These are phyloP conservation scores for Microplitis demolitor DNA, from an alignment of 1,140 invertebrate species.

Conservation along the genomic window DNA sequence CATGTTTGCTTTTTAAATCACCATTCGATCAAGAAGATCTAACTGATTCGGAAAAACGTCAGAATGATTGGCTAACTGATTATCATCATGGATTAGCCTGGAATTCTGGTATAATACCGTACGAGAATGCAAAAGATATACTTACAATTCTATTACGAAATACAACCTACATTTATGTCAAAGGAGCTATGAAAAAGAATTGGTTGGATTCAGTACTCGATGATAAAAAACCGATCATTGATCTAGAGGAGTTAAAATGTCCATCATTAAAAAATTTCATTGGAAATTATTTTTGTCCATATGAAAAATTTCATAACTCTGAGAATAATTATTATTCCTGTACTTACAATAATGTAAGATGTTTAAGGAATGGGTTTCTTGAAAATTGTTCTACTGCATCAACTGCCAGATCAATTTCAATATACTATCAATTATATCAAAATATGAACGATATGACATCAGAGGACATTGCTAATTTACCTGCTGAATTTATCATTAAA, in stretches of 20 bases:
- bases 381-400: too few relatives aligned
- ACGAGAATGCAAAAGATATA: slow-evolving; percentile 1
- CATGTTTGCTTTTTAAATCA: slow-evolving; percentile 16
- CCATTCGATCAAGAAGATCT: slow-evolving; percentile 10
- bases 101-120: slow-evolving; percentile 14
- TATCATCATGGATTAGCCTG: slow-evolving; percentile 26
- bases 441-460: too few relatives aligned
- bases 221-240: not conserved
- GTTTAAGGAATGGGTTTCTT: too few relatives aligned
- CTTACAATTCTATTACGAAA: not conserved
- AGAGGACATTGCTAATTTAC: too few relatives aligned
- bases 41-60: not conserved
- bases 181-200: slow-evolving; percentile 19
- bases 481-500: too few relatives aligned
- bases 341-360: too few relatives aligned
- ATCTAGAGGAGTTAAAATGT: slow-evolving; percentile 21
- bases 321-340: not conserved
- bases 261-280: slow-evolving; percentile 7
- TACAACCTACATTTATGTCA: slow-evolving; percentile 16
- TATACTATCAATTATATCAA: too few relatives aligned
- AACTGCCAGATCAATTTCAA: too few relatives aligned
- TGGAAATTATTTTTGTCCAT: too few relatives aligned
- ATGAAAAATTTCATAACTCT: too few relatives aligned
- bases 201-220: slow-evolving; percentile 17
- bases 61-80: slow-evolving; percentile 16